A percentile compares a stretch with the other conserved stretches of the same genome.
Evolutionary conservation across 1,140 invertebrate genomes (phyloP).

Genomic region (Caenorhabditis tropicalis): DNA sequence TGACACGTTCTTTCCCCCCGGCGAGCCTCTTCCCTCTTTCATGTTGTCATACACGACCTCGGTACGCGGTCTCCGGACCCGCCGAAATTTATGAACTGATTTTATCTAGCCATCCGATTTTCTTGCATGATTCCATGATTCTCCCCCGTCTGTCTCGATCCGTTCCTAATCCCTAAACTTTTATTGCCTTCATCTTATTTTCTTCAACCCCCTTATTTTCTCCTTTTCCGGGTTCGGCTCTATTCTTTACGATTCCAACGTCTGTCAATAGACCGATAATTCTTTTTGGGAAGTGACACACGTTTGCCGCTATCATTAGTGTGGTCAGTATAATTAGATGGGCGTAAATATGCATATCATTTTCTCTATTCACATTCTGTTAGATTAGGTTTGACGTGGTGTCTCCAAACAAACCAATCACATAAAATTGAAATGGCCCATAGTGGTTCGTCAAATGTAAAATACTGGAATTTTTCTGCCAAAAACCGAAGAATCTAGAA

Average conservation of each 20-base stretch:
- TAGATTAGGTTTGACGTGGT: not conserved
- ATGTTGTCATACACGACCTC: conserved; percentile 40
- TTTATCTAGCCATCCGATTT: not conserved
- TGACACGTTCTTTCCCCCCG: conserved; percentile 6
- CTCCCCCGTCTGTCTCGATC: not conserved
- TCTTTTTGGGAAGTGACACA: not conserved
- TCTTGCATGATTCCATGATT: not conserved
- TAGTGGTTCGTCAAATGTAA: not conserved
- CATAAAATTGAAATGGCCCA: not conserved
- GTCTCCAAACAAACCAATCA: not conserved
- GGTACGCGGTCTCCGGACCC: not conserved
- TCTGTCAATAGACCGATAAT: not conserved
- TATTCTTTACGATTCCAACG: not conserved
- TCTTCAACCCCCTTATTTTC: not conserved
- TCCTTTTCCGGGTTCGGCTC: not conserved
- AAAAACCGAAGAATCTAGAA: not conserved
- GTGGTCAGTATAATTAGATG: not conserved
- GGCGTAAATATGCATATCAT: not conserved
- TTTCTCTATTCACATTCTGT: not conserved
- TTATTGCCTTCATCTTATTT: not conserved
- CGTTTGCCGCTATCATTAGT: not conserved
- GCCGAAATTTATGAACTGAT: conserved; percentile 37
- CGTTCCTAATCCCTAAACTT: not conserved
- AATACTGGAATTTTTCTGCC: no score
- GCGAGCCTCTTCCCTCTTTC: not conserved